These are phyloP conservation scores for Steatornis caripensis DNA, from an alignment of 2,113 vertebrate genomes.

Conservation along the genomic window DNA sequence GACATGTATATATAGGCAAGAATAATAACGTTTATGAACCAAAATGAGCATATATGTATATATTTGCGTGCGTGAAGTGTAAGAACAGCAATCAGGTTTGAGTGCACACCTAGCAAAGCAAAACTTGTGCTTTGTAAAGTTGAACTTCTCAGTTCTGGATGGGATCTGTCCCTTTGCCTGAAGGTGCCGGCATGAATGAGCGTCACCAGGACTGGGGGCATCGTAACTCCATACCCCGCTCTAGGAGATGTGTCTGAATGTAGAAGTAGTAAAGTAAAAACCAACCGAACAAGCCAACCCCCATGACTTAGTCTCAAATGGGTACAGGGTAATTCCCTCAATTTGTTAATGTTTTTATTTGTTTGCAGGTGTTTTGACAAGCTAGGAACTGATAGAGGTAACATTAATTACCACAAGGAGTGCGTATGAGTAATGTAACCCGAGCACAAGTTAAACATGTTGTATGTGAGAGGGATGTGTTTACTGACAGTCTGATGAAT, in stretches of 20 bases:
- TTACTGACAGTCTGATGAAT: conserved; percentile 37
- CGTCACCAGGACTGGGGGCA: neutral
- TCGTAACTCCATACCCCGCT: neutral
- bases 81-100: neutral
- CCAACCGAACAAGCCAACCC: neutral
- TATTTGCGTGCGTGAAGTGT: neutral
- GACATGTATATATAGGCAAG: neutral
- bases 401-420: neutral
- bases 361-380: neutral
- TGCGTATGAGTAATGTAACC: neutral
- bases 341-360: neutral
- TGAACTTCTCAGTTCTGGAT: neutral
- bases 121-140: neutral
- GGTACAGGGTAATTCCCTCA: neutral
- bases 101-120: neutral
- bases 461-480: neutral
- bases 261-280: neutral
- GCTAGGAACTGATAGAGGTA: neutral
- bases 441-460: conserved; percentile 23
- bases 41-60: neutral
- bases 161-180: neutral
- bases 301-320: neutral
- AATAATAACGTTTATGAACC: neutral
- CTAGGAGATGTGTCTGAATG: neutral
- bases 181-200: neutral